Base-by-base conservation (phyloP, 1,140 invertebrate genomes). In the Magallana angulata region DNA sequence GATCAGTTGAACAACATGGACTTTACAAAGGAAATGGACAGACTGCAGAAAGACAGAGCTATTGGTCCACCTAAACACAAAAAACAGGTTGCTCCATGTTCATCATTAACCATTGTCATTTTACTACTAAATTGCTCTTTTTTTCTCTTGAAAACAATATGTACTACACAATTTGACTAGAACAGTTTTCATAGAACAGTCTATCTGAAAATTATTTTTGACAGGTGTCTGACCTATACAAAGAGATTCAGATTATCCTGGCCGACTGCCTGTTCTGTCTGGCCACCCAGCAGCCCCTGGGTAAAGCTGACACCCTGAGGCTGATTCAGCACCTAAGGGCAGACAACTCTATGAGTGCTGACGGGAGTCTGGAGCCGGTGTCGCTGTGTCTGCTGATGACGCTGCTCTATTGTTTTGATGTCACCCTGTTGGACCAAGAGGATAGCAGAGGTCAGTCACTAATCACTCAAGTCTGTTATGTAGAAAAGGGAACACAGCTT, bases 261-360 rank as follows among this genome's bases (percentile, higher is more conserved):
- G 97, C 97, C 0, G 97, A 98, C 91, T 97, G 97, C 85, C 94
- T 99, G 1, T 99, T 98, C 92, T 96, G 97, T 87, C 97, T 97
- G 96, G 96, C 98, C 0, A 97, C 97, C 12, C 98, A 99, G 93
- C 96, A 96, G 64, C 97, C 97, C 1, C 94, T 99, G 14, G 96
- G 91, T 95, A 94, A 93, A 88, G 91, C 94, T 36, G 95, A 96
- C 86, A 95, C 97, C 9, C 85, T 93, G 14, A 92, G 93, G 36
- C 90, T 96, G 7, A 91, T 96, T 7, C 90, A 93, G 59, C 94
- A 95, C 87, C 92, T 96, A 24, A 93, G 94, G 56, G 92, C 91
- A 71, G 94, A 92, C 82, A 90, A 90, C 64, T 87, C 84, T 4
- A 48, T 91, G 18, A 89, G 84, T 87, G 93, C 94, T 89, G 94